phyloP scores from a whole-genome alignment of 2,113 vertebrate genomes.

The Nettapus auritus region DNA sequence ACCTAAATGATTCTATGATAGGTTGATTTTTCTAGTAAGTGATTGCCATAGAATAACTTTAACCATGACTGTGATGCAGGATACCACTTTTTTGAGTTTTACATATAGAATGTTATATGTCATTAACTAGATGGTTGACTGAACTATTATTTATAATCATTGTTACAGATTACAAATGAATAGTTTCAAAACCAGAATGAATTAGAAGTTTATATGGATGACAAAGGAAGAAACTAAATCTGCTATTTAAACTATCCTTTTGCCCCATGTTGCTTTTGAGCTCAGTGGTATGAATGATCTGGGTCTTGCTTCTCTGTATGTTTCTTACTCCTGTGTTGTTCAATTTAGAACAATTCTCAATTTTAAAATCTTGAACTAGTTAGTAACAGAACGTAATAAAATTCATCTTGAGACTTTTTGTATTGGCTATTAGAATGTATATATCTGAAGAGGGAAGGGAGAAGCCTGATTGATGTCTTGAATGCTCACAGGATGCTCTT shows the following conservation, averaged over 20 bases:
- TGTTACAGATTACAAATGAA: neutral
- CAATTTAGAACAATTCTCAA: neutral
- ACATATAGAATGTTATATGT: neutral
- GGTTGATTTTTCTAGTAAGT: neutral
- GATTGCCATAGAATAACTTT: neutral
- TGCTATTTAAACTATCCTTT: neutral
- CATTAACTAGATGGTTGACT: neutral
- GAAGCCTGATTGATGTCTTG: neutral
- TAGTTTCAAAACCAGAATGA: too few species aligned
- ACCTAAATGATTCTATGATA: neutral
- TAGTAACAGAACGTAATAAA: neutral
- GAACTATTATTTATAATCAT: neutral
- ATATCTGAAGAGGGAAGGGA: neutral
- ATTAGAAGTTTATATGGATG: neutral
- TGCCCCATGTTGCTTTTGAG: neutral
- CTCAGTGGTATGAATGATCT: neutral
- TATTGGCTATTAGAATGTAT: neutral
- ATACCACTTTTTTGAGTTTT: neutral
- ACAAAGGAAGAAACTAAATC: neutral
- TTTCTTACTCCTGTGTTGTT: neutral
- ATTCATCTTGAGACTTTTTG: neutral
- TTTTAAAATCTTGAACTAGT: neutral
- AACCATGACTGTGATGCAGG: neutral
- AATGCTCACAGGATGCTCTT: slow-evolving; percentile 55
- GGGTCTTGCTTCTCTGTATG: neutral